Evolutionary conservation across 2,888 invertebrate genomes (phyloP).

Genomic region (Napeogenes inachia): DNA sequence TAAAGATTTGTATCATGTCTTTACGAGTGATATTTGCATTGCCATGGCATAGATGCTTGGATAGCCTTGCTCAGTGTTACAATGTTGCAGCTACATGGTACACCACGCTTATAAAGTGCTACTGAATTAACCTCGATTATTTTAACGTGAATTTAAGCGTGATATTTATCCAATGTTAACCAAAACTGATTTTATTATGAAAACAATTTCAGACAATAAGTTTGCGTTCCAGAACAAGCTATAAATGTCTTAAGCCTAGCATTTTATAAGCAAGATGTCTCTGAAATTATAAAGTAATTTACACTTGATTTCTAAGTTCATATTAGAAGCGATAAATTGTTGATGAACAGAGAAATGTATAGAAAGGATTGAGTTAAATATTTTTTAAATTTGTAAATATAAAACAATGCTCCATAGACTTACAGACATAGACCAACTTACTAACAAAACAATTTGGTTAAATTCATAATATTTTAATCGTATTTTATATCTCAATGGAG

Average conservation of each 20-base stretch:
- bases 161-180: slow-evolving; percentile 8
- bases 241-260: background rate
- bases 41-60: slow-evolving; percentile 14
- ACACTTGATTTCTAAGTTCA: background rate
- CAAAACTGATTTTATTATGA: no score
- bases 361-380: background rate
- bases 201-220: no score
- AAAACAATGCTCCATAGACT: no score
- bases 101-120: no score
- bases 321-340: background rate
- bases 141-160: slow-evolving; percentile 8
- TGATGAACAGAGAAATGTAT: background rate
- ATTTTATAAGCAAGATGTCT: background rate
- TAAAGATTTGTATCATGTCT: slow-evolving; percentile 25
- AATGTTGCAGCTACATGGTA: no score
- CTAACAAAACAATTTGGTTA: no score
- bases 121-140: background rate
- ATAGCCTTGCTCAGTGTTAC: background rate
- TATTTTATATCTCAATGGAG: no score
- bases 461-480: no score
- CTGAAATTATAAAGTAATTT: background rate
- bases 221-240: background rate
- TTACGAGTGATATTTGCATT: slow-evolving; percentile 30
- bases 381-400: no score
- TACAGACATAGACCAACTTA: no score